Base-by-base conservation (phyloP, 1,140 invertebrate genomes). In the Bombus confusus region DNA sequence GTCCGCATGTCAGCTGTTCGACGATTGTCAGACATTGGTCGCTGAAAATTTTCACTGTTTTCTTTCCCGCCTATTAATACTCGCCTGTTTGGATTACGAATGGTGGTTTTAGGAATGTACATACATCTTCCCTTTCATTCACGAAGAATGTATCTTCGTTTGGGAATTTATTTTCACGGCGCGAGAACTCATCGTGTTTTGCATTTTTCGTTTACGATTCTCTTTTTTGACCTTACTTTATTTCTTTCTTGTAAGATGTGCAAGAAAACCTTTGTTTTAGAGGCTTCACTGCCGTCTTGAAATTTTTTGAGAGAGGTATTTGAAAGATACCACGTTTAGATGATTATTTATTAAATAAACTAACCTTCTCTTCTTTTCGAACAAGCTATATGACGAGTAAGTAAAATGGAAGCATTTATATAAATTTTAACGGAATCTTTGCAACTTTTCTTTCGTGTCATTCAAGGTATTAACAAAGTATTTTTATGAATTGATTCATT, bases 41-140 rank as follows among this genome's bases (percentile, higher is more conserved):
- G 88, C 77, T 90, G 72, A 90, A 90, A 90, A 78, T 90, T 90
- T 90, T 90, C 82, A 80, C 88, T 87, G 82, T 87, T 87, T 90
- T 85, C 89, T 82, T 80, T 78, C 64, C 59, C 57, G 81, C 86
- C 89, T 90, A 90, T 90, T 89, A 88, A 90, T 90, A 90, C 82
- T 85, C 80, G 41, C n/a, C 83, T 89, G 88, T 90, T 90, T 90
- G 82, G 78, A 90, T 90, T 90, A 79, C 80, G 87, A 85, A 89
- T 89, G 87, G 79, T 79, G 75, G 87, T 80, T 89, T 89, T 80
- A 68, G 84, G 84, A 89, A 86, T 88, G 83, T 39, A 78, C 47
- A 79, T 78, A 81, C 87, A 47, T 77, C 75, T 87, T 90, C 89
- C 80, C 85, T 84, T 88, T 83, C 86, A 62, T 87, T 87, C 34